phyloP scores from a whole-genome alignment of 92 coral and sea anemone species.

The Muricea muricata region DNA sequence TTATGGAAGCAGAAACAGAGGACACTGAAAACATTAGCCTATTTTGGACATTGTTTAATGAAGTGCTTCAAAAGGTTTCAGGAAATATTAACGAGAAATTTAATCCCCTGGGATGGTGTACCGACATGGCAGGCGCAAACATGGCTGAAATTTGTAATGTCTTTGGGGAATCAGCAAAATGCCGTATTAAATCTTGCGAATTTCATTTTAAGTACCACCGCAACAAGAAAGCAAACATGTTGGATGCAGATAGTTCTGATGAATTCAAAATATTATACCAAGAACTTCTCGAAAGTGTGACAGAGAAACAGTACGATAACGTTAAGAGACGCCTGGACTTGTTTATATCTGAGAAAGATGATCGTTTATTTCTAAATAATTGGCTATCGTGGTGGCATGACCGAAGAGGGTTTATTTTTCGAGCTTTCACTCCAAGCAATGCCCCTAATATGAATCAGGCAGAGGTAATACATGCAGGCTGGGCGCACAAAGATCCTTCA shows the following conservation, averaged over 20 bases:
- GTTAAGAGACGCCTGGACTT: constrained; percentile 43
- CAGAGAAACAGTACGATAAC: constrained; percentile 45
- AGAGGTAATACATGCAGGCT: constrained; percentile 68
- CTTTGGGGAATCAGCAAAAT: constrained; percentile 29
- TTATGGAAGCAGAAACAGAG: constrained; percentile 54
- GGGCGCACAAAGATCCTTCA: constrained; percentile 53
- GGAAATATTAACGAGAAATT: background rate
- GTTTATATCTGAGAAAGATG: constrained; percentile 37
- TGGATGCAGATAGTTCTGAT: constrained; percentile 18
- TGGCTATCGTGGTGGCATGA: constrained; percentile 71
- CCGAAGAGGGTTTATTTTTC: constrained; percentile 62
- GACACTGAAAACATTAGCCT: constrained; percentile 42
- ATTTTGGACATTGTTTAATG: constrained; percentile 67
- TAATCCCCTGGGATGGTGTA: constrained; percentile 70
- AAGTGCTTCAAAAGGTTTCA: constrained; percentile 45
- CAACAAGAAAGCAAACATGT: constrained; percentile 58
- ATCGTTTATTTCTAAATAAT: constrained; percentile 38
- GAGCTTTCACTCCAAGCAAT: constrained; percentile 52
- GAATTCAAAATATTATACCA: constrained; percentile 61
- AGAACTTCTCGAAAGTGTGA: constrained; percentile 42
- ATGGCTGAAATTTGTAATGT: constrained; percentile 52
- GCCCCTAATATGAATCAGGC: constrained; percentile 68
- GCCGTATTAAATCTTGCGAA: constrained; percentile 52
- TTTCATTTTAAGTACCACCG: constrained; percentile 71
- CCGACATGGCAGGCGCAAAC: constrained; percentile 74